Conservation (phyloP, 2,888 invertebrate species). For the Aethes cnicana region DNA sequence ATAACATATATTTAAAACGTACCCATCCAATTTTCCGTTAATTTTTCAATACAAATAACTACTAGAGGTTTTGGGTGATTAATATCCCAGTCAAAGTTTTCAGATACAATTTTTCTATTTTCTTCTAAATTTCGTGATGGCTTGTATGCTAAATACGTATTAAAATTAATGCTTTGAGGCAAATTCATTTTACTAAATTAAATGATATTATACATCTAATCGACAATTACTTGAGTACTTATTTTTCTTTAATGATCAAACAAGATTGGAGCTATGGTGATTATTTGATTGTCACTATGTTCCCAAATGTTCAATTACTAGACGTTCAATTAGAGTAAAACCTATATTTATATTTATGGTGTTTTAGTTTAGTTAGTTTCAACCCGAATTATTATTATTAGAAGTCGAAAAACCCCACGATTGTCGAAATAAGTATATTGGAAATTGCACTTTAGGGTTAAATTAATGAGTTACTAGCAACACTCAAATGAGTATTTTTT, state of each 20-base stretch:
- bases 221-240: too few species aligned
- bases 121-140: slow-evolving; percentile 60
- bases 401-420: too few species aligned
- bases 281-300: not conserved
- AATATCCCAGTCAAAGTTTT: slow-evolving; percentile 78
- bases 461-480: not conserved
- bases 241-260: slow-evolving; percentile 8
- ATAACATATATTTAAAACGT: slow-evolving; percentile 25
- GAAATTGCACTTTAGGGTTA: too few species aligned
- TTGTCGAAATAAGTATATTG: too few species aligned
- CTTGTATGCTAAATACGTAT: slow-evolving; percentile 69
- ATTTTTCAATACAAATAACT: slow-evolving; percentile 70
- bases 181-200: slow-evolving; percentile 47
- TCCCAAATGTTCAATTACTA: not conserved
- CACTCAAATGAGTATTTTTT: not conserved
- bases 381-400: too few species aligned
- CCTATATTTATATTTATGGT: too few species aligned
- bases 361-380: too few species aligned
- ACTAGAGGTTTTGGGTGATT: slow-evolving; percentile 72
- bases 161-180: slow-evolving; percentile 64
- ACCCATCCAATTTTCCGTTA: slow-evolving; percentile 76
- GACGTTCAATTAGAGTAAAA: too few species aligned
- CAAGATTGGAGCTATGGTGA: not conserved
- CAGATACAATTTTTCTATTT: slow-evolving; percentile 68
- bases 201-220: too few species aligned